Evolutionary conservation across 2,113 vertebrate species (phyloP), one percentile per base, ranked within the genome.

Genomic region (Tychaedon coryphoeus): DNA sequence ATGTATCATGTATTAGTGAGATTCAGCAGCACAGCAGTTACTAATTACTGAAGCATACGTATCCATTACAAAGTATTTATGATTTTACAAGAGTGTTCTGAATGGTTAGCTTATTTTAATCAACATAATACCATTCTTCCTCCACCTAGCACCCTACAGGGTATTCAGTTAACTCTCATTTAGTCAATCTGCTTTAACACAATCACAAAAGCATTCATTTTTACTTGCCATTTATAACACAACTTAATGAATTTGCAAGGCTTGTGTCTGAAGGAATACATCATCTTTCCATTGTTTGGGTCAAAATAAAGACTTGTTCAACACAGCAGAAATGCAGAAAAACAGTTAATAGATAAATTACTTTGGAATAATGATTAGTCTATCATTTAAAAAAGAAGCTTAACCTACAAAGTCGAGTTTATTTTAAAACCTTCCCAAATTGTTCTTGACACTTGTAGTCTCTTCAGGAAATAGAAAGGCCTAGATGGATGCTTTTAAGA

Each of bases 61-160:
- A 94, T 77, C 75, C 34, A 60, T 95, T 94, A 91, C 65, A 42
- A 93, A 94, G 36, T 82, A 83, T 89, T 95, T 94, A 79, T 69
- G 78, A 95, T 92, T 92, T 76, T 60, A 66, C 66, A 78, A 77
- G 36, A 42, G 31, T 48, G 48, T 76, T 90, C 88, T 75, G 58
- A 96, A 82, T 61, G 34, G 70, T 93, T 96, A 92, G 20, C 56
- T 61, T 94, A 88, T 86, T 92, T 95, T 94, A 93, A 96, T 89
- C 66, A 96, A 60, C 28, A 38, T 45, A 92, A 91, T 66, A 22
- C 10, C 18, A 64, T 78, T 50, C 67, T 85, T 81, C 33, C 43
- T 76, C 18, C 34, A 92, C 24, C 54, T 92, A 77, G 73, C 51
- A 80, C 23, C 33, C 56, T 64, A 64, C 12, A 64, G n/a, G 14